A percentile compares a stretch with the other conserved stretches of the same genome.
These are phyloP conservation scores for Piliocolobus tephrosceles DNA, from an alignment of 2,113 vertebrate species.

Conservation along the genomic window DNA sequence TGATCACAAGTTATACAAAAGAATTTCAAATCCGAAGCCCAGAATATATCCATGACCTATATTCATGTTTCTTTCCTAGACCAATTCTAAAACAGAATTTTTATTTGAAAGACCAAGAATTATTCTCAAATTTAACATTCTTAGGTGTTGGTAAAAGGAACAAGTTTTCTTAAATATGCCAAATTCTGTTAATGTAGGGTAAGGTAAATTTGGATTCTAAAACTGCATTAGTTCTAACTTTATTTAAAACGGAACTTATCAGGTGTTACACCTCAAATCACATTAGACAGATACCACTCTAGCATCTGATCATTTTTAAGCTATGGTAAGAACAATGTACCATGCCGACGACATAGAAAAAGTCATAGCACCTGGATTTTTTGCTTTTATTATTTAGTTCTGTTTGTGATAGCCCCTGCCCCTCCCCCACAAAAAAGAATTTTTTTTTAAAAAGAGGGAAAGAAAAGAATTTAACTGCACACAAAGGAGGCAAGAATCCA, in stretches of 20 bases:
- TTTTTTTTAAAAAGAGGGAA: neutral
- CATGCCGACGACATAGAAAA: neutral
- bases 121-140: neutral
- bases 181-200: neutral
- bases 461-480: neutral
- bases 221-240: neutral
- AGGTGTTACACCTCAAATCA: neutral
- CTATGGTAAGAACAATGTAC: neutral
- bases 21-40: neutral
- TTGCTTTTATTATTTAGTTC: neutral
- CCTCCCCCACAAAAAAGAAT: neutral
- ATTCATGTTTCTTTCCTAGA: neutral
- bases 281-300: neutral
- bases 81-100: slow-evolving; percentile 10
- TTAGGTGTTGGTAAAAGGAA: neutral
- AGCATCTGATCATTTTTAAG: neutral
- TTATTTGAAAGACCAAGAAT: neutral
- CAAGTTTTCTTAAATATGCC: neutral
- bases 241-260: slow-evolving; percentile 27
- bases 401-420: neutral
- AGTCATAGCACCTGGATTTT: neutral
- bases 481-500: neutral
- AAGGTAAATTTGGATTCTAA: neutral
- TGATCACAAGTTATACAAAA: neutral
- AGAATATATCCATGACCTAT: neutral